Evolutionary conservation across 1,140 invertebrate genomes (phyloP), one percentile per base, ranked within the genome.

Genomic region (Teleogryllus occipitalis): DNA sequence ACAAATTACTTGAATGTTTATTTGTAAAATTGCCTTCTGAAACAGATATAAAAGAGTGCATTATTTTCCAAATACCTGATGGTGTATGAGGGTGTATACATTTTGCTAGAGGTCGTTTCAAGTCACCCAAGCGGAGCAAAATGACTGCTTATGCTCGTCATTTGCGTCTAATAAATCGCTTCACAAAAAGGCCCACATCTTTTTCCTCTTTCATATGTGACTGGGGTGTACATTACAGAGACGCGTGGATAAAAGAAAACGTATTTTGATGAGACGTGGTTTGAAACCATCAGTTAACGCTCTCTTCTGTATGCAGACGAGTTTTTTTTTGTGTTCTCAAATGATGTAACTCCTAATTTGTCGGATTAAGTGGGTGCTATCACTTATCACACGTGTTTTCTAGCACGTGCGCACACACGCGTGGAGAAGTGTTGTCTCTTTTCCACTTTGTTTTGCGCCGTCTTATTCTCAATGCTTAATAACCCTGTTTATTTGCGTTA

Each of bases 221-320:
- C 54, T 65, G 2, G 0, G 18, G 54, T 65, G 54, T 65, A 65
- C 54, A 14, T 65, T 65, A 65, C 10, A 65, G 54, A 10, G 54
- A 14, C 10, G 54, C 10, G 54, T 14, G 54, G 10, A 65, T 65
- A 18, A 65, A 65, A 65, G 54, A 65, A 65, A 65, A 65, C 54
- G 18, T 65, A 65, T 65, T 65, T 65, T 65, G 54, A 65, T 65
- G 54, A 65, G 54, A 65, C 54, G 54, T 65, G 54, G 54, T 65
- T 65, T 10, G 54, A 65, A 65, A 65, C 18, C 54, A 65, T 65
- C 54, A 65, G 54, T 65, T 65, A 65, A 65, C 54, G 54, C 54
- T 18, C 54, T 14, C 10, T 18, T 65, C 54, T 65, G 10, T 65
- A 65, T 14, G 18, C 54, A 65, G 18, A 65, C 18, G 54, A 65